These are phyloP conservation scores for Anguilla pacifica DNA, from an alignment of 2,797 vertebrate genomes.

Conservation along the genomic window DNA sequence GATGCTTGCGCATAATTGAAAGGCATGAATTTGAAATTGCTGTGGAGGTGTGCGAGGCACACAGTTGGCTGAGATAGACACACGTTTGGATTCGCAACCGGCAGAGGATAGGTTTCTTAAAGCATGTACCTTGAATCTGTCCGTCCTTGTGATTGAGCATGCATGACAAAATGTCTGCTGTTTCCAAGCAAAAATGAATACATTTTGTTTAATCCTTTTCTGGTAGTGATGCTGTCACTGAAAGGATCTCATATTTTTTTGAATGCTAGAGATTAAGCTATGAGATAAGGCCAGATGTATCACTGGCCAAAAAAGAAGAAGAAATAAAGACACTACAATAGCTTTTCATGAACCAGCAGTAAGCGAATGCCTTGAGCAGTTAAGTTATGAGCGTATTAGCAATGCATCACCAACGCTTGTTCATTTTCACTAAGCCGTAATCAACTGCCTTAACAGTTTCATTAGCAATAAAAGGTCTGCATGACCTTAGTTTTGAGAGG, in stretches of 20 bases:
- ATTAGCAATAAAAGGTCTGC: too few relatives aligned
- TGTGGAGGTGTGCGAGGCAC: background rate
- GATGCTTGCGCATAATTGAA: background rate
- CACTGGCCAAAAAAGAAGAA: too few relatives aligned
- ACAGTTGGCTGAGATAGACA: background rate
- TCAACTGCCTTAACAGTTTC: too few relatives aligned
- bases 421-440: too few relatives aligned
- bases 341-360: too few relatives aligned
- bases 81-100: background rate
- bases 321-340: too few relatives aligned
- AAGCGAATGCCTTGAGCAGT: too few relatives aligned
- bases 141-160: background rate
- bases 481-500: background rate
- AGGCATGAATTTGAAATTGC: slow-evolving; percentile 11
- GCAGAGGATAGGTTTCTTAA: background rate
- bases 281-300: too few relatives aligned
- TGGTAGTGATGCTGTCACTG: background rate
- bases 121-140: background rate
- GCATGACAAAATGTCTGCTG: background rate
- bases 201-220: background rate
- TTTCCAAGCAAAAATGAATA: background rate
- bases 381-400: too few relatives aligned
- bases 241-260: background rate
- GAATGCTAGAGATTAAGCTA: background rate
- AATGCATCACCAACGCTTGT: too few relatives aligned